Evolutionary conservation across 2,113 vertebrate genomes (phyloP).

Genomic region (Todiramphus chloris): DNA sequence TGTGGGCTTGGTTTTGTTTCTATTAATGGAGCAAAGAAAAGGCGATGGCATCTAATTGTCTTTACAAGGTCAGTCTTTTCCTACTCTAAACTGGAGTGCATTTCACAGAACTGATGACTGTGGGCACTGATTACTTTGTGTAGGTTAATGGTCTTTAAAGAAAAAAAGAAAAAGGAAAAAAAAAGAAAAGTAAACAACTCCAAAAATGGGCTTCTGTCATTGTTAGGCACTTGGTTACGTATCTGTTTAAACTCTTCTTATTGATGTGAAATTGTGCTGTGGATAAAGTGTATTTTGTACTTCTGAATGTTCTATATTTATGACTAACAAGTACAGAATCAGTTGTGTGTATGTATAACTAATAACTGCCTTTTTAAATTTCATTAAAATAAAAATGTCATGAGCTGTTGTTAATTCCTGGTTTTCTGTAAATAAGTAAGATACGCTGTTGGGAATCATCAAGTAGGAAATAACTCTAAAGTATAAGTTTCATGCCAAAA

Average conservation of each 20-base stretch:
- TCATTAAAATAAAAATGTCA: conserved; percentile 79
- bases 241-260: conserved; percentile 69
- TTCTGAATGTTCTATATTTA: conserved; percentile 78
- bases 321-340: conserved; percentile 76
- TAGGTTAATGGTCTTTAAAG: background rate
- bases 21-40: conserved; percentile 8
- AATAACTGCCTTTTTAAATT: conserved; percentile 78
- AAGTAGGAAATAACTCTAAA: background rate
- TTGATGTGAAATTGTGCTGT: conserved; percentile 77
- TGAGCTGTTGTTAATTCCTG: conserved; percentile 52
- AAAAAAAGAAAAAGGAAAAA: background rate
- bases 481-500: background rate
- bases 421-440: background rate
- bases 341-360: conserved; percentile 77
- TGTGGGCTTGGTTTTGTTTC: background rate
- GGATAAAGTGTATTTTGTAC: conserved; percentile 77
- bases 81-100: background rate
- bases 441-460: background rate
- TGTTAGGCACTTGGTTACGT: conserved; percentile 50
- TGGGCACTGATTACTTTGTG: conserved; percentile 15
- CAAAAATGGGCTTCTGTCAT: conserved; percentile 42
- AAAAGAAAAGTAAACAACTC: background rate
- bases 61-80: conserved; percentile 21
- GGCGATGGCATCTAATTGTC: conserved; percentile 18
- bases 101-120: conserved; percentile 3